Evolutionary conservation across 2,888 invertebrate genomes (phyloP).

Genomic region (Clistopyga incitator): DNA sequence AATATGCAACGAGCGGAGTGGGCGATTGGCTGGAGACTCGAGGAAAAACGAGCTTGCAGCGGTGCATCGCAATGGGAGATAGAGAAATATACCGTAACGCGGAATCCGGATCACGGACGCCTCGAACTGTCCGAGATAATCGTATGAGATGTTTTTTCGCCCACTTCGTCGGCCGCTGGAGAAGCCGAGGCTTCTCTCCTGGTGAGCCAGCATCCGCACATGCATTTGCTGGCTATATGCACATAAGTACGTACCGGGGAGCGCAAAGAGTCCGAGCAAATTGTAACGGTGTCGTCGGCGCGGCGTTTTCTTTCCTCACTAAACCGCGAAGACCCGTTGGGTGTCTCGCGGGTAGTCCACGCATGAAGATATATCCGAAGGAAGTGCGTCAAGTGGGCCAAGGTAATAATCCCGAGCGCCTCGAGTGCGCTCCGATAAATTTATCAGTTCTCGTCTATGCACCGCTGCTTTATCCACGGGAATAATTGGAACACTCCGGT

Average conservation of each 20-base stretch:
- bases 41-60: neutral
- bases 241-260: slow-evolving; percentile 3
- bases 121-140: slow-evolving; percentile 52
- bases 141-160: slow-evolving; percentile 57
- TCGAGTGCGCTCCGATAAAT: neutral
- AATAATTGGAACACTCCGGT: neutral
- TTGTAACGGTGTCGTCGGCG: slow-evolving; percentile 57
- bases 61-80: slow-evolving; percentile 31
- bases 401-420: slow-evolving; percentile 40
- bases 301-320: neutral
- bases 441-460: neutral
- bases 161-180: slow-evolving; percentile 33
- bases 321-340: slow-evolving; percentile 13
- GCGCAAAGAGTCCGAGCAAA: neutral
- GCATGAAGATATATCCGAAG: slow-evolving; percentile 43
- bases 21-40: neutral
- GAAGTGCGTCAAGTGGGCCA: slow-evolving; percentile 60
- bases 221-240: slow-evolving; percentile 2
- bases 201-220: slow-evolving; percentile 15
- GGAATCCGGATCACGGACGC: slow-evolving; percentile 56
- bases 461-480: neutral
- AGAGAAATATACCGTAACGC: slow-evolving; percentile 59
- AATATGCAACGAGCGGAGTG: slow-evolving; percentile 1
- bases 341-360: neutral
- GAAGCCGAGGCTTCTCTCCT: slow-evolving; percentile 37